Evolutionary conservation across 2,797 vertebrate genomes (phyloP).

Genomic region (Eremophila alpestris): DNA sequence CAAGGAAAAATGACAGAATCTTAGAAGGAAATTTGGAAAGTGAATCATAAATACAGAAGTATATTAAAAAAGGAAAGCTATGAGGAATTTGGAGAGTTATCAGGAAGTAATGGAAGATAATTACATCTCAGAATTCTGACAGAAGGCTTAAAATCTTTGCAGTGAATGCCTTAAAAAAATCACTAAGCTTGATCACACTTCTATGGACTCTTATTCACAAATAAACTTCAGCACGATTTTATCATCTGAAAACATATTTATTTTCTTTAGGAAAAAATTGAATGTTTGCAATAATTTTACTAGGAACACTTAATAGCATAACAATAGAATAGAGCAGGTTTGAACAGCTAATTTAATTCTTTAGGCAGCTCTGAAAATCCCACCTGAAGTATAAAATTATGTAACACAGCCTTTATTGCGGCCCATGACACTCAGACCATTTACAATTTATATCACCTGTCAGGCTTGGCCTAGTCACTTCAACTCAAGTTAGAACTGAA

Average conservation of each 20-base stretch:
- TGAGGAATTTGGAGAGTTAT: slow-evolving; percentile 8
- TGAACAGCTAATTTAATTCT: slow-evolving; percentile 23
- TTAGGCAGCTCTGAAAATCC: neutral
- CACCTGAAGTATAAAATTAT: neutral
- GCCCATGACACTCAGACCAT: neutral
- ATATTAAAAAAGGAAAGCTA: slow-evolving; percentile 26
- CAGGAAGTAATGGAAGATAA: slow-evolving; percentile 18
- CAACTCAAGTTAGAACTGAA: slow-evolving; percentile 31
- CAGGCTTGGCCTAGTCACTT: slow-evolving; percentile 44
- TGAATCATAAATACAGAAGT: neutral
- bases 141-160: neutral
- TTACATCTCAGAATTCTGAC: neutral
- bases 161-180: neutral
- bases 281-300: neutral
- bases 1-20: neutral
- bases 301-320: neutral
- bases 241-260: neutral
- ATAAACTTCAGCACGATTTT: neutral
- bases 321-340: neutral
- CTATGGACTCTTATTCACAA: neutral
- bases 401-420: neutral
- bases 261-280: neutral
- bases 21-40: slow-evolving; percentile 7
- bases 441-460: slow-evolving; percentile 48
- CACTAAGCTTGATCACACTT: neutral